These are phyloP conservation scores for Drosophila mimetica DNA, from an alignment of 2,888 invertebrate species.

Conservation along the genomic window DNA sequence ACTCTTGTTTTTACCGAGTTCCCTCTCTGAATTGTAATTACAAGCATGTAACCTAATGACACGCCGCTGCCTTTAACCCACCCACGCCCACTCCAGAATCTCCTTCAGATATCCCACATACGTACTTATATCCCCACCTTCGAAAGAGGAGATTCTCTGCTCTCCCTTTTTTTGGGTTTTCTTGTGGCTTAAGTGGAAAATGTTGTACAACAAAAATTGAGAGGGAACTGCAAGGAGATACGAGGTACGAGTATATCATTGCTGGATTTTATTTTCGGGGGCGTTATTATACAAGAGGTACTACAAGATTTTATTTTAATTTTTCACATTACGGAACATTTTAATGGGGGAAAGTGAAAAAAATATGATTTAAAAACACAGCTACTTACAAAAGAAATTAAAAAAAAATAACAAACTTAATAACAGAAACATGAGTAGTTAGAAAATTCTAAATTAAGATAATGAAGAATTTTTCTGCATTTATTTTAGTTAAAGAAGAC, in stretches of 20 bases:
- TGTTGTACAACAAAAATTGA: slow-evolving; percentile 58
- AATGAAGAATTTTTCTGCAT: no score
- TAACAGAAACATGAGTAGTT: no score
- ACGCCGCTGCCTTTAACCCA: slow-evolving; percentile 38
- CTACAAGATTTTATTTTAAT: background rate
- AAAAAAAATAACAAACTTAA: background rate
- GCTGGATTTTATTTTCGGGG: background rate
- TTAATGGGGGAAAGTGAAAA: background rate
- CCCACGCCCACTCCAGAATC: background rate
- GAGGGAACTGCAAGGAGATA: slow-evolving; percentile 7
- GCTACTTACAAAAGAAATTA: background rate
- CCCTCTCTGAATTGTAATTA: slow-evolving; percentile 74
- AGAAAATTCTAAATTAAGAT: no score
- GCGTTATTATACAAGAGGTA: background rate
- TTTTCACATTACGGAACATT: background rate
- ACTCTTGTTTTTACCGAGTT: slow-evolving; percentile 6
- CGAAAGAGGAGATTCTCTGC: slow-evolving; percentile 9
- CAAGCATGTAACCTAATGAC: slow-evolving; percentile 76
- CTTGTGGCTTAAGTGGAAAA: slow-evolving; percentile 63
- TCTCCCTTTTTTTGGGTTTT: slow-evolving; percentile 13
- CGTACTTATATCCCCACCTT: background rate
- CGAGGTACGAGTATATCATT: slow-evolving; percentile 2
- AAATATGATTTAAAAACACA: background rate
- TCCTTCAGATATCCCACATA: slow-evolving; percentile 1
- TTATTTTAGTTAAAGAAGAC: no score